A percentile compares a stretch with the other conserved stretches of the same genome.
phyloP scores from a whole-genome alignment of 2,113 vertebrate genomes.

The Pycnonotus jocosus region DNA sequence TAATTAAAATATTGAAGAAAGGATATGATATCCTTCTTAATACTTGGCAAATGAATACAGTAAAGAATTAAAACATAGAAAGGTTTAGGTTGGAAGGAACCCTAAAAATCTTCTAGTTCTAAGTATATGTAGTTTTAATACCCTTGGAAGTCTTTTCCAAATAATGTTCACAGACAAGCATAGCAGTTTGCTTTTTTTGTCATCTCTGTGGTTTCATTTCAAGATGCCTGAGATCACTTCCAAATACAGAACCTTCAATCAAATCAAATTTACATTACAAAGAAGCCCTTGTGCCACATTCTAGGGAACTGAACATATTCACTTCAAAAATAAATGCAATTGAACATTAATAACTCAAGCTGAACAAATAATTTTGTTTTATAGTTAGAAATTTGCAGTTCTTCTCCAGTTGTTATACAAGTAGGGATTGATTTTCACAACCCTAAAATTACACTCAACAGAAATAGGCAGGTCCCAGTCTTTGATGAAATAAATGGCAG shows the following conservation, averaged over 20 bases:
- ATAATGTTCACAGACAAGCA: neutral
- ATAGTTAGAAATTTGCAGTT: neutral
- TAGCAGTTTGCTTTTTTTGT: neutral
- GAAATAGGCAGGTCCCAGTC: neutral
- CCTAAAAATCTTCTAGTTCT: neutral
- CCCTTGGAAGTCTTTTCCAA: neutral
- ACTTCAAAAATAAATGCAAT: constrained; percentile 55
- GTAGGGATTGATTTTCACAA: neutral
- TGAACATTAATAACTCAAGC: constrained; percentile 59
- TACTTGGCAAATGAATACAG: neutral
- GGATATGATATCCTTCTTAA: neutral
- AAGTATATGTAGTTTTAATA: neutral
- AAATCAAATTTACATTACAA: constrained; percentile 65
- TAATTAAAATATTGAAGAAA: neutral
- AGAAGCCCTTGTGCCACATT: constrained; percentile 30
- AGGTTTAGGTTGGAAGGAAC: neutral
- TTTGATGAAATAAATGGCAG: neutral
- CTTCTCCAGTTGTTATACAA: neutral
- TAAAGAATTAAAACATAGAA: neutral
- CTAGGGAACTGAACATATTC: constrained; percentile 23
- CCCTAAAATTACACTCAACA: neutral
- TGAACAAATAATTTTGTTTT: constrained; percentile 37
- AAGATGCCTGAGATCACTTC: neutral
- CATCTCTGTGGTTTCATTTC: neutral
- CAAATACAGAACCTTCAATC: constrained; percentile 23